Conservation (phyloP, 2,113 vertebrate species). For the Dipodomys spectabilis region DNA sequence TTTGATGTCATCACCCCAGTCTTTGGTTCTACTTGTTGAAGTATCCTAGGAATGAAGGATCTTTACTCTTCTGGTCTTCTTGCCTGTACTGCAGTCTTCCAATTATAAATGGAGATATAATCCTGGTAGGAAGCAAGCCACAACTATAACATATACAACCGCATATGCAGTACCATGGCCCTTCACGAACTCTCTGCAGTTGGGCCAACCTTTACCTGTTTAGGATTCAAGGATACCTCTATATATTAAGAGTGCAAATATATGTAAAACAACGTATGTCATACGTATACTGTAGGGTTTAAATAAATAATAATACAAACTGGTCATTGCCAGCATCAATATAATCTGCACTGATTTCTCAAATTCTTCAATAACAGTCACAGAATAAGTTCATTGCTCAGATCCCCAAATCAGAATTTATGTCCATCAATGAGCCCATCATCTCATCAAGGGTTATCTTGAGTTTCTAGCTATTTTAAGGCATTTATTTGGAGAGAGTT, state of each 20-base stretch:
- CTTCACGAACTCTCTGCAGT: not conserved
- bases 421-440: not conserved
- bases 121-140: not conserved
- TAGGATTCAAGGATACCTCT: not conserved
- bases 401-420: constrained; percentile 4
- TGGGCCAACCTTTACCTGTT: not conserved
- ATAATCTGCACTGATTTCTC: not conserved
- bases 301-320: not conserved
- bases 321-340: not conserved
- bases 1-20: not conserved
- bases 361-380: constrained; percentile 17
- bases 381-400: not conserved
- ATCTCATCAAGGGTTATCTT: constrained; percentile 49
- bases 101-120: not conserved
- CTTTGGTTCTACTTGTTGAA: constrained; percentile 12
- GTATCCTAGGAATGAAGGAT: not conserved
- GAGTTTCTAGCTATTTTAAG: constrained; percentile 42
- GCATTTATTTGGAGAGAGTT: not conserved
- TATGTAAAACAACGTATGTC: not conserved
- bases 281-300: not conserved
- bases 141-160: too few species aligned
- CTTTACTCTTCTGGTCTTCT: not conserved
- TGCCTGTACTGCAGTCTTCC: not conserved
- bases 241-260: not conserved
- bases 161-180: too few species aligned